Evolutionary conservation across 64 coral and sea anemone species (phyloP), one percentile per base, ranked within the genome.

Genomic region (Catalaphyllia jardinei): DNA sequence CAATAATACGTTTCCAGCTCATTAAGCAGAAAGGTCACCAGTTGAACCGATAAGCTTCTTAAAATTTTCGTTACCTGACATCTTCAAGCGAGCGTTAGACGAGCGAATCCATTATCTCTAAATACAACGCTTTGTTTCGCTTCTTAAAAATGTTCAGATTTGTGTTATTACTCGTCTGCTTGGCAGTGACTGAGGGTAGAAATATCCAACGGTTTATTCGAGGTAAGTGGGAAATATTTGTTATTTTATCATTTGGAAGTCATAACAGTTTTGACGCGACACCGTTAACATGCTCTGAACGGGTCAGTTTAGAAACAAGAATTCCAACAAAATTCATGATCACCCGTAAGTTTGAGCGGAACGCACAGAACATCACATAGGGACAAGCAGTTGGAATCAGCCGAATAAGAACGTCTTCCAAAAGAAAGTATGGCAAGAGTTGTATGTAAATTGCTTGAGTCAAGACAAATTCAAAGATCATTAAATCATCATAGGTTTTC

Each of bases 11-110:
- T 69, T 85, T 71, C 64, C 81, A 71, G 62, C 39, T 69, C 81
- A 67, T 42, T 85, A 38, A 85, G 60, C 81, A 85, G 62, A 71
- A 85, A 85, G 24, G 60, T 67, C 81, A 85, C 81, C 81, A 69
- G 81, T 71, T 50, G 79, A 31, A 38, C 55, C 31, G 29, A 85
- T 54, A 83, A n/a, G 33, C 38, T 85, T 67, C 22, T 10, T 71
- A 51, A 38, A 67, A 85, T 85, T 71, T 71, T 85, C 81, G 38
- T 71, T 63, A 85, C 35, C 81, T 85, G 65, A 85, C 81, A 64
- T 85, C 22, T 69, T 38, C 24, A 42, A 71, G 24, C 33, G 8
- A 24, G 33, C 39, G 10, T 85, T 85, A 4, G 30, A 16, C 31
- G 17, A 71, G 22, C 24, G 71, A 85, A 67, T 50, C 39, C 62